Conservation (phyloP, 2,113 vertebrate genomes). For the Esox niger region DNA sequence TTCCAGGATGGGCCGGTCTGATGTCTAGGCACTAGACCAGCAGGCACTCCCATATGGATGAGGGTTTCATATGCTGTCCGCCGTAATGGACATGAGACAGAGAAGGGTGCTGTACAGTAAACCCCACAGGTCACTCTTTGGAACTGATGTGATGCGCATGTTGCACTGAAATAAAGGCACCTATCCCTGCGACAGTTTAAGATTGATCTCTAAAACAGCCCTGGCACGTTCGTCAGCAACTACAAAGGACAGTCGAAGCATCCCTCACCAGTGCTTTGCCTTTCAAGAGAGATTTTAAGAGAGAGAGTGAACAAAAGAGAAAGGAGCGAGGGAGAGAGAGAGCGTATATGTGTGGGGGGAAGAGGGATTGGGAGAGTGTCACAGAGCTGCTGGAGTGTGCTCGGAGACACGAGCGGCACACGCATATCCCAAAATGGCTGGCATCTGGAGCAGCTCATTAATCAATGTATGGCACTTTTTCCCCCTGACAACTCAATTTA, state of each 20-base stretch:
- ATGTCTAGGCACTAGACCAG: too few species aligned
- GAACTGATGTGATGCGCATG: not conserved
- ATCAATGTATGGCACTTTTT: constrained; percentile 30
- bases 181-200: not conserved
- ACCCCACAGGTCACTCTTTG: not conserved
- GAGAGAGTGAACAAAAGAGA: too few species aligned
- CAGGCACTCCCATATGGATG: too few species aligned
- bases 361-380: constrained; percentile 4
- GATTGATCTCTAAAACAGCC: not conserved
- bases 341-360: constrained; percentile 1
- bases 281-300: too few species aligned
- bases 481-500: constrained; percentile 25
- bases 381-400: constrained; percentile 9
- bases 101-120: too few species aligned
- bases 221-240: not conserved
- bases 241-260: constrained; percentile 2
- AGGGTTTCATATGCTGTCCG: too few species aligned
- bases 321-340: too few species aligned
- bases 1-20: too few species aligned
- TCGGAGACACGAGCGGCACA: constrained; percentile 17
- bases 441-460: constrained; percentile 26
- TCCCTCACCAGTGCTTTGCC: constrained; percentile 2
- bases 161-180: not conserved
- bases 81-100: too few species aligned
- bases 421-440: constrained; percentile 29